Evolutionary conservation across 2,888 invertebrate species (phyloP).

Genomic region (Erannis defoliaria): DNA sequence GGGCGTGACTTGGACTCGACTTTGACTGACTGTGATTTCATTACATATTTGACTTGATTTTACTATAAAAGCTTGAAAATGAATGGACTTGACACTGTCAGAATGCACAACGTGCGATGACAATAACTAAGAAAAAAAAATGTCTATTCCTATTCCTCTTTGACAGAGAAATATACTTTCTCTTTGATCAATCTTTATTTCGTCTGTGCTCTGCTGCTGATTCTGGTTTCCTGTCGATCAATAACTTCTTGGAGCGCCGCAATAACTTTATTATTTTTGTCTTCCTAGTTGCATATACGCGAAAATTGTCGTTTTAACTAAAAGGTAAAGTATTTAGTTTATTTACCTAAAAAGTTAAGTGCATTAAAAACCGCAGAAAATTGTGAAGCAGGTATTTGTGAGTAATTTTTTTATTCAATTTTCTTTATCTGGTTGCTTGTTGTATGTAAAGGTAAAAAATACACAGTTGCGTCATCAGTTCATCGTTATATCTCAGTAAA

Average conservation of each 20-base stretch:
- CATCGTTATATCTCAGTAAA: slow-evolving; percentile 13
- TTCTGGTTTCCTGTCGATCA: background rate
- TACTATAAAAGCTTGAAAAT: no score
- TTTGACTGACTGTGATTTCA: no score
- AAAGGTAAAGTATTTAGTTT: background rate
- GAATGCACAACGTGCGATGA: no score
- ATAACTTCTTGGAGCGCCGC: background rate
- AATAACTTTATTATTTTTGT: background rate
- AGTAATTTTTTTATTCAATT: slow-evolving; percentile 2
- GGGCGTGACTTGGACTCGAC: no score
- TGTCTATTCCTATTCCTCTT: no score
- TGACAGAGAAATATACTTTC: no score
- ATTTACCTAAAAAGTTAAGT: background rate
- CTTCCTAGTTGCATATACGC: background rate
- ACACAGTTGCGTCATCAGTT: slow-evolving; percentile 36
- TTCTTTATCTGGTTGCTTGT: slow-evolving; percentile 20
- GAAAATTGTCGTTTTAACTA: background rate
- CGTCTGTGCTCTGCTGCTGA: background rate
- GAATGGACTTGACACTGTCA: no score
- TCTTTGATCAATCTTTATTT: background rate
- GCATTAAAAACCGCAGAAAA: background rate
- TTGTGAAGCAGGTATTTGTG: background rate
- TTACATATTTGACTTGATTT: no score
- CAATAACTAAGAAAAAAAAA: no score
- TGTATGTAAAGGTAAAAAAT: slow-evolving; percentile 28